Base-by-base conservation (phyloP, 1,140 invertebrate species). In the Apolygus lucorum region DNA sequence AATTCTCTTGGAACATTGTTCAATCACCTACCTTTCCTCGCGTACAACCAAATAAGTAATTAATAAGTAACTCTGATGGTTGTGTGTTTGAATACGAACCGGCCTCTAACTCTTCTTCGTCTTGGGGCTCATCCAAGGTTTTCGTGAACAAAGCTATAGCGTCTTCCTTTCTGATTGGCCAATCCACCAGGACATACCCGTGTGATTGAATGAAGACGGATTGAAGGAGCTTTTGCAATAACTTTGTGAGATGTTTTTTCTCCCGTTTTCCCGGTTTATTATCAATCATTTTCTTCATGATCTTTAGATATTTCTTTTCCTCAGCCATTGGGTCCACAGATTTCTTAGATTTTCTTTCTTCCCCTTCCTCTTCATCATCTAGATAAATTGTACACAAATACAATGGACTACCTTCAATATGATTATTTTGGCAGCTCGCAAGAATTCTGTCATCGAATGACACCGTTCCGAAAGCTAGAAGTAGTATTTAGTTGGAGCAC, bases 21-120 rank as follows among this genome's bases (percentile, higher is more conserved):
- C n/a, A n/a, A n/a, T n/a, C n/a, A n/a, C n/a, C n/a, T n/a, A n/a
- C n/a, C n/a, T n/a, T n/a, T n/a, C n/a, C n/a, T n/a, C n/a, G n/a
- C n/a, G n/a, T n/a, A n/a, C n/a, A n/a, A n/a, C n/a, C n/a, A n/a
- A n/a, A n/a, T n/a, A n/a, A n/a, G n/a, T n/a, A n/a, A n/a, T n/a
- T n/a, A n/a, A n/a, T n/a, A n/a, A n/a, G n/a, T n/a, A n/a, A n/a
- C n/a, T n/a, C n/a, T n/a, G n/a, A n/a, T n/a, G n/a, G n/a, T n/a
- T n/a, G n/a, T n/a, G n/a, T n/a, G n/a, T n/a, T n/a, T n/a, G n/a
- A n/a, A n/a, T n/a, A n/a, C n/a, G n/a, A n/a, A 42, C 73, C 95
- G 99, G 82, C 99, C 96, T 67, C 84, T 99, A 74, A 96, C 99
- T 80, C 96, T 93, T 72, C 86, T 96, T 80, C 96, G 96, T 79